Evolutionary conservation across 2,888 invertebrate genomes (phyloP).

Genomic region (Pseudoips prasinana): DNA sequence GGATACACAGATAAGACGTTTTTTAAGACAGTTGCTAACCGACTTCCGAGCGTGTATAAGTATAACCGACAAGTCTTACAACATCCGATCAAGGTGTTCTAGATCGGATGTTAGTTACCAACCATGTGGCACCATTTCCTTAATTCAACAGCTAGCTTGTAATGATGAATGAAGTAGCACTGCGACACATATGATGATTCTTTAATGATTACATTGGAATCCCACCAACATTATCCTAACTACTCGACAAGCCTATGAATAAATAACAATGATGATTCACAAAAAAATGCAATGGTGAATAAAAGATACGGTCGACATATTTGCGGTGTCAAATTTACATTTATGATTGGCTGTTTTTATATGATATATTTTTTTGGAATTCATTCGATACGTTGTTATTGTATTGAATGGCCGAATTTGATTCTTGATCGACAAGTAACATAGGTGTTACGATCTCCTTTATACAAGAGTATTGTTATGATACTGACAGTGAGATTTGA

Average conservation of each 20-base stretch:
- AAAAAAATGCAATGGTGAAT: slow-evolving; percentile 28
- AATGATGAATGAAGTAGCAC: slow-evolving; percentile 19
- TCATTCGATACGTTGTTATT: slow-evolving; percentile 5
- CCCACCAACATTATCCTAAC: slow-evolving; percentile 5
- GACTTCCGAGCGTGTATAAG: too few species aligned
- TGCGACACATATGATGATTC: slow-evolving; percentile 14
- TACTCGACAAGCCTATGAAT: slow-evolving; percentile 14
- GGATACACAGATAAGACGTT: too few species aligned
- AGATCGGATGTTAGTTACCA: too few species aligned
- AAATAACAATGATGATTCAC: slow-evolving; percentile 16
- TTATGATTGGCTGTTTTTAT: slow-evolving; percentile 32
- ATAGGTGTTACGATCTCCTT: too few species aligned
- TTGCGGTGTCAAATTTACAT: slow-evolving; percentile 34
- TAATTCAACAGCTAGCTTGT: too few species aligned
- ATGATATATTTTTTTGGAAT: slow-evolving; percentile 5
- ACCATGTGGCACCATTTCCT: too few species aligned
- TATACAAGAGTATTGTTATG: too few species aligned
- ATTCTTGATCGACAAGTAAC: slow-evolving; percentile 2
- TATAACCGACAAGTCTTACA: too few species aligned
- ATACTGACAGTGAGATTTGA: too few species aligned
- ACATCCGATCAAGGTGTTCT: too few species aligned
- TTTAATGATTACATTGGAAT: slow-evolving; percentile 20
- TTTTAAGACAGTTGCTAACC: too few species aligned
- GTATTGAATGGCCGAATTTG: slow-evolving; percentile 9
- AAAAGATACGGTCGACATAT: slow-evolving; percentile 21